Percentiles rank a stretch among this genome's conserved stretches.
These are phyloP conservation scores for Gymnoscelis rufifasciata DNA, from an alignment of 2,888 invertebrate genomes.

Conservation along the genomic window DNA sequence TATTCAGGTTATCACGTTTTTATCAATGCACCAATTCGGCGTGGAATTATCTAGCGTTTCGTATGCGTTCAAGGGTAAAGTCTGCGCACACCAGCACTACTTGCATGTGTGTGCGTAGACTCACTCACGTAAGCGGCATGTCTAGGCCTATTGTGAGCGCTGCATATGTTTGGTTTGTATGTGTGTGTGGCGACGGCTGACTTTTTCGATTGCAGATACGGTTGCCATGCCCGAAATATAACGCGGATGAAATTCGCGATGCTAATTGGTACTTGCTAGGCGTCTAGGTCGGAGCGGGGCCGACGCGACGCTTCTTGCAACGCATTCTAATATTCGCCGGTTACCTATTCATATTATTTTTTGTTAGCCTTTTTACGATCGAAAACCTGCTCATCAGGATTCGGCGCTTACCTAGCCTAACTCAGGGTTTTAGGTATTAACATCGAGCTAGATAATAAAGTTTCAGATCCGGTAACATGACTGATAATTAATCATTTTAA, in stretches of 20 bases:
- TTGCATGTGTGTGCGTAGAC: conserved; percentile 46
- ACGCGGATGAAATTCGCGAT: conserved; percentile 65
- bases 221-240: conserved; percentile 76
- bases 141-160: conserved; percentile 62
- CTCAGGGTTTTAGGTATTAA: conserved; percentile 23
- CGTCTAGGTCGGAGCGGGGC: conserved; percentile 40
- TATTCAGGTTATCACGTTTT: conserved; percentile 68
- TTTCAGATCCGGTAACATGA: conserved; percentile 1
- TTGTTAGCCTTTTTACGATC: conserved; percentile 20
- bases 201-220: conserved; percentile 70
- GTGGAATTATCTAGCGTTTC: conserved; percentile 65
- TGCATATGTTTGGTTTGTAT: conserved; percentile 45
- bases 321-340: conserved; percentile 23
- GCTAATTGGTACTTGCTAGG: conserved; percentile 49
- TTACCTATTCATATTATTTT: conserved; percentile 23
- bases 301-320: conserved; percentile 23
- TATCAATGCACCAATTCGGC: conserved; percentile 72
- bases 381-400: conserved; percentile 26
- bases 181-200: conserved; percentile 60
- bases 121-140: conserved; percentile 23
- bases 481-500: conserved; percentile 5
- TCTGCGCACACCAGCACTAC: conserved; percentile 57
- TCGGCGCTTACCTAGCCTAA: conserved; percentile 19
- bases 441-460: conserved; percentile 4
- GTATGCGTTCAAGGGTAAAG: conserved; percentile 74